Base-by-base conservation (phyloP, 2,113 vertebrate species). In the Eolophus roseicapilla region DNA sequence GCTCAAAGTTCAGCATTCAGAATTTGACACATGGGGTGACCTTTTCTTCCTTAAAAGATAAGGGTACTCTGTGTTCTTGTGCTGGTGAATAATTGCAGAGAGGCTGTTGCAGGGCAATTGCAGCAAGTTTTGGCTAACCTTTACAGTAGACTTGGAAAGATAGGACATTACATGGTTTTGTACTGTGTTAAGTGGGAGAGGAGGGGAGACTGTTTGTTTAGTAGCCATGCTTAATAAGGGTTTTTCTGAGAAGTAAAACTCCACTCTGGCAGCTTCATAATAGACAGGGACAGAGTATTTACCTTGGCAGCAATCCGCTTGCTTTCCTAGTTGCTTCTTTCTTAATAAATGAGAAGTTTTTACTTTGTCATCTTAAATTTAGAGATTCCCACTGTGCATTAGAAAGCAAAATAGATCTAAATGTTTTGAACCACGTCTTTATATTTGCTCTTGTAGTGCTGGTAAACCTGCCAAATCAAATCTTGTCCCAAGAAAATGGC, bases 91-190 rank as follows among this genome's bases (percentile, higher is more conserved):
- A 96, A 96, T 96, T 93, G 83, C 86, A 82, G 65, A 84, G 77
- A 85, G 71, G 90, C 92, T 86, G 88, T 94, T 86, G 80, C 86
- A 94, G 64, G 71, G 85, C 92, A 85, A 87, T 95, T 94, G 91
- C 93, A 93, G 88, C 73, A 69, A 92, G 88, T 91, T 95, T 93
- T 95, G 93, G 95, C 95, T 97, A 95, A 96, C 93, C 88, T 96
- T 96, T 93, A 59, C 80, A 65, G 80, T 64, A 92, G 69, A 10
- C 88, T 92, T 96, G 92, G 78, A 82, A 77, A 88, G 90, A 95
- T 37, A 50, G 80, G 74, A 81, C 92, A 79, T 86, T 90, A 39
- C 83, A 64, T 77, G 82, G 43, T 95, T 81, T 96, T 91, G 91
- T 95, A 59, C 83, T 91, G 86, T 71, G 60, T 78, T 78, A 67